Base-by-base conservation (phyloP, 2,888 invertebrate species). In the Morpho achilles region DNA sequence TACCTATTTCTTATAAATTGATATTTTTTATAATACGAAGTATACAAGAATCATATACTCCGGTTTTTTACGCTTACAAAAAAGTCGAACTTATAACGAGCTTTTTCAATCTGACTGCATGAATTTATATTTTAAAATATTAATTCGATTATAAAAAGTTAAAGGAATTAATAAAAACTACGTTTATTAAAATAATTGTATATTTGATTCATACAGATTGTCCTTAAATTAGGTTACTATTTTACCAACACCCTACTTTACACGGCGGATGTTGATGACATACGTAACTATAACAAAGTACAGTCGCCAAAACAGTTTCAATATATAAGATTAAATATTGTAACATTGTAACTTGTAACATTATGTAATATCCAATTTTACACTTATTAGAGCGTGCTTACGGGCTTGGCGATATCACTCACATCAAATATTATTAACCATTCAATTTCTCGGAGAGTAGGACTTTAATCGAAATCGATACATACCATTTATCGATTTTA, bases 211-310 rank as follows among this genome's bases (percentile, higher is more conserved):
- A 79, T 83, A 87, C 77, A 86, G 73, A 76, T 77, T 74, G 76
- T 80, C 71, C 84, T 84, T 84, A 87, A 70, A 77, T 76, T 88
- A 89, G 80, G 85, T 89, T 88, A 90, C 80, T 82, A 72, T 70
- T 80, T 77, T 81, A 82, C 87, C 87, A 88, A 88, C 87, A 88
- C 85, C 87, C 85, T 80, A 76, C 74, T 74, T 76, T 80, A 87
- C 74, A 79, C 69, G 76, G 67, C 69, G 87, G 87, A 84, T 87
- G 87, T 83, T 82, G 87, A 81, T 77, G 53, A 59, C 58, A 56
- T 63, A 53, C 59, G 64, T 62, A 52, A 58, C 63, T 68, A 63
- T 48, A 62, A 59, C 32, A 62, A 67, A 65, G 60, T 65, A 62
- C 59, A 63, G 56, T 62, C 61, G 58, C 57, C 64, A 65, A 65